phyloP scores from a whole-genome alignment of 2,113 vertebrate genomes.

The Amia ocellicauda region DNA sequence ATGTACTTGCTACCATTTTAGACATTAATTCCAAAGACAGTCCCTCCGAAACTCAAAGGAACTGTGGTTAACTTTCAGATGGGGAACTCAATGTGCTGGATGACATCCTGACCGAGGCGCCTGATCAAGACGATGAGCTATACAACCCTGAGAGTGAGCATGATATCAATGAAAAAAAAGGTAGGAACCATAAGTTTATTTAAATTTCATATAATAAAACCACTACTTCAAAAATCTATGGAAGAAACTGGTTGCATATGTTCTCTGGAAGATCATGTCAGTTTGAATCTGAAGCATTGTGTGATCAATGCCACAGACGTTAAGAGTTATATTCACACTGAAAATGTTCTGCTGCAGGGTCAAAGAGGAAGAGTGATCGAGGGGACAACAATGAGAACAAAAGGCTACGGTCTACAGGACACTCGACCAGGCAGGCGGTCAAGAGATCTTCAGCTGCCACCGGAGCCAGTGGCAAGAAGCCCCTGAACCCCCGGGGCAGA shows the following conservation, averaged over 20 bases:
- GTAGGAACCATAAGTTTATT: constrained; percentile 44
- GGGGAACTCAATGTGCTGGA: constrained; percentile 94
- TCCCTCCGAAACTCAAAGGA: neutral
- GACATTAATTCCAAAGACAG: neutral
- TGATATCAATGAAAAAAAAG: constrained; percentile 91
- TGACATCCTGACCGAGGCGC: constrained; percentile 95
- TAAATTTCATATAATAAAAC: too few relatives aligned
- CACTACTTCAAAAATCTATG: too few relatives aligned
- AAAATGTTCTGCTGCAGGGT: constrained; percentile 61
- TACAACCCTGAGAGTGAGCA: constrained; percentile 95
- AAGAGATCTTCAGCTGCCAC: constrained; percentile 74
- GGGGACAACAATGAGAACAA: constrained; percentile 78
- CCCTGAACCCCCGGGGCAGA: constrained; percentile 63
- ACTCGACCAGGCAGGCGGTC: constrained; percentile 70
- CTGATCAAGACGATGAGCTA: constrained; percentile 94
- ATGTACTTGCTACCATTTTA: too few relatives aligned
- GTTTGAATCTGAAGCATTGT: too few relatives aligned
- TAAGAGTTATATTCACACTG: neutral
- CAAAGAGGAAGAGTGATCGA: constrained; percentile 88
- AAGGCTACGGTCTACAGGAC: constrained; percentile 77
- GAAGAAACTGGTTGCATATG: too few relatives aligned
- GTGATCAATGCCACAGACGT: too few relatives aligned
- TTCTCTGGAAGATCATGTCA: too few relatives aligned
- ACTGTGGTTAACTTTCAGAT: constrained; percentile 63
- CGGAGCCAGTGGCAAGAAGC: constrained; percentile 74